Percentiles rank a stretch among this genome's conserved stretches.
Conservation (phyloP, 2,113 vertebrate species). For the Anthoscopus minutus region DNA sequence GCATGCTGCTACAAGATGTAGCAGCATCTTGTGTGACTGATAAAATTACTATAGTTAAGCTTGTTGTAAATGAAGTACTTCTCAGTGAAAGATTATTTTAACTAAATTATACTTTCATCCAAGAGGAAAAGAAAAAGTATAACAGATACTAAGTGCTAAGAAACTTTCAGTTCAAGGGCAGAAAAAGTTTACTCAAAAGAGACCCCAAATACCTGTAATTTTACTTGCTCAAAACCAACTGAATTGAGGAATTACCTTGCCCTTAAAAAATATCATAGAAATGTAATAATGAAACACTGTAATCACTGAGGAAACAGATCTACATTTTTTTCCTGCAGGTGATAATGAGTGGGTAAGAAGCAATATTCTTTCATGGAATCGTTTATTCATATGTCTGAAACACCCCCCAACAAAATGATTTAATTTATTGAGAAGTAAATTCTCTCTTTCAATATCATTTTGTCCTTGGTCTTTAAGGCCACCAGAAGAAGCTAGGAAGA, state of each 20-base stretch:
- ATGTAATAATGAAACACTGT: background rate
- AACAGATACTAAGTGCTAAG: background rate
- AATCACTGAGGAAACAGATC: background rate
- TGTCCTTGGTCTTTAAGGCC: background rate
- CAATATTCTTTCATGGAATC: background rate
- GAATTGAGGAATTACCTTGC: background rate
- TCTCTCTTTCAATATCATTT: background rate
- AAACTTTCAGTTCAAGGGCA: background rate
- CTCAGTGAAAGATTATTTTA: constrained; percentile 17
- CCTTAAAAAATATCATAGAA: background rate
- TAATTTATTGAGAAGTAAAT: background rate
- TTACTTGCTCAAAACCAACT: background rate
- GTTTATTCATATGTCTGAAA: background rate
- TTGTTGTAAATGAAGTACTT: constrained; percentile 14
- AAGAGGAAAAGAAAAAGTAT: background rate
- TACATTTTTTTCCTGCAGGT: rapidly evolving
- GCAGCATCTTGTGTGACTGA: background rate
- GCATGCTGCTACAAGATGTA: too few species aligned
- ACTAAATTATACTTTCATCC: background rate
- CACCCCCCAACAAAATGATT: background rate
- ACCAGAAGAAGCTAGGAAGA: background rate
- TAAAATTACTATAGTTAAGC: background rate
- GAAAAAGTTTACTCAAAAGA: background rate
- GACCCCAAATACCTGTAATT: background rate
- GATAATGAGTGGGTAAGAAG: background rate